Conservation (phyloP, 2,113 vertebrate species). For the Ammodytes dubius region DNA sequence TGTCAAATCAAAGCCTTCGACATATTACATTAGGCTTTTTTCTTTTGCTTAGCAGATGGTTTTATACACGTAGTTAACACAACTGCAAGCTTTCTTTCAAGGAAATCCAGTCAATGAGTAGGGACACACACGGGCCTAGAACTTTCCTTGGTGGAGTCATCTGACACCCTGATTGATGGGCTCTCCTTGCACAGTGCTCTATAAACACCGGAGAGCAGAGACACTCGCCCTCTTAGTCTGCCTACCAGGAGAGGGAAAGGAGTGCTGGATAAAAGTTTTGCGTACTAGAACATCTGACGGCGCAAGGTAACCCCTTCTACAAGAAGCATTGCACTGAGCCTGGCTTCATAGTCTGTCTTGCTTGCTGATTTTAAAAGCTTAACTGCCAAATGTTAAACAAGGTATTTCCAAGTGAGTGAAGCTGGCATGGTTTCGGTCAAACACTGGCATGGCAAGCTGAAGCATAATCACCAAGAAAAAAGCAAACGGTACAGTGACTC, state of each 20-base stretch:
- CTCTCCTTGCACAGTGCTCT: slow-evolving; percentile 59
- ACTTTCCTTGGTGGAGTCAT: slow-evolving; percentile 82
- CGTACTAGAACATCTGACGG: slow-evolving; percentile 60
- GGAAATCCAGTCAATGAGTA: slow-evolving; percentile 38
- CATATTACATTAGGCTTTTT: not conserved
- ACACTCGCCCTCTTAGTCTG: slow-evolving; percentile 73
- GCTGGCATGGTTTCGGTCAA: slow-evolving; percentile 61
- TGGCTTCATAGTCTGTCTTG: slow-evolving; percentile 65
- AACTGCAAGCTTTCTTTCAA: slow-evolving; percentile 34
- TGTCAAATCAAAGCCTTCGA: not conserved
- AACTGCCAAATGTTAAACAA: slow-evolving; percentile 22
- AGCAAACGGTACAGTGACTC: not conserved
- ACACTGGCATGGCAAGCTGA: slow-evolving; percentile 29
- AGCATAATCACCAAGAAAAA: not conserved
- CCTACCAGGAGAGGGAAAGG: slow-evolving; percentile 59
- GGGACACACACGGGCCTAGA: slow-evolving; percentile 70
- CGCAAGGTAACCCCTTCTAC: slow-evolving; percentile 80
- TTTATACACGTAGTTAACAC: not conserved
- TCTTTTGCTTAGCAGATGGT: not conserved
- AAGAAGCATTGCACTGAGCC: slow-evolving; percentile 48
- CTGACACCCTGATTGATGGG: slow-evolving; percentile 75
- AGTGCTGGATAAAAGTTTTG: slow-evolving; percentile 60
- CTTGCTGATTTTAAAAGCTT: slow-evolving; percentile 58
- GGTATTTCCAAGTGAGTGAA: slow-evolving; percentile 9
- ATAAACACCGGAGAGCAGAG: slow-evolving; percentile 71